phyloP scores from a whole-genome alignment of 1,140 invertebrate species.

The Pemphigus obesinymphae region DNA sequence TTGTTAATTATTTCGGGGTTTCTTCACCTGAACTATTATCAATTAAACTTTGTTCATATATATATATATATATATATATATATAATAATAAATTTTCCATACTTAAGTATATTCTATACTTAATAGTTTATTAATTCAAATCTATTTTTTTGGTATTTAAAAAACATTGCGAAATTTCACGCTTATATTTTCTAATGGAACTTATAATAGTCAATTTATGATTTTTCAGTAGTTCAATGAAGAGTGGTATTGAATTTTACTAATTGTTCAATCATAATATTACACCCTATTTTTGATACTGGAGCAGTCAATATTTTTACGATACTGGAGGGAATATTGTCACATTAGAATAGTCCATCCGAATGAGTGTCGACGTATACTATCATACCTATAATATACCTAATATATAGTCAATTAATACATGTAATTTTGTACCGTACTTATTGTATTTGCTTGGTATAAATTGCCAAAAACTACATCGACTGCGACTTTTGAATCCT shows the following conservation, averaged over 20 bases:
- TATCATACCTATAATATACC: too few species aligned
- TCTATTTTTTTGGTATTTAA: background rate
- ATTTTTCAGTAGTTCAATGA: conserved; percentile 46
- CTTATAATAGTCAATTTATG: conserved; percentile 46
- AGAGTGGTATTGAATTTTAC: conserved; percentile 48
- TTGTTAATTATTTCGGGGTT: too few species aligned
- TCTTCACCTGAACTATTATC: conserved; percentile 43
- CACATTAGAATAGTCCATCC: conserved; percentile 47
- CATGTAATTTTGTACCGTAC: too few species aligned
- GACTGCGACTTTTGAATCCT: too few species aligned
- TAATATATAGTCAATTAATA: too few species aligned
- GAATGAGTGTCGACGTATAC: conserved; percentile 50
- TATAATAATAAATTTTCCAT: conserved; percentile 27
- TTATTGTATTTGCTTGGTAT: too few species aligned
- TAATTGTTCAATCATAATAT: conserved; percentile 51
- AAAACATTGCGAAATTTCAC: conserved; percentile 42
- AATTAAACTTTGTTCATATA: conserved; percentile 44
- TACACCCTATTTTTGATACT: conserved; percentile 46
- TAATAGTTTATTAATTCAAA: conserved; percentile 3
- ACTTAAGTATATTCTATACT: conserved; percentile 9
- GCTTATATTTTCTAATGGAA: conserved; percentile 51
- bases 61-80: conserved; percentile 48
- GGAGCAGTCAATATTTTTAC: conserved; percentile 43
- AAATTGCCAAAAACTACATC: too few species aligned
- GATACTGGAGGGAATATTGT: conserved; percentile 44